Percentiles rank a stretch among this genome's conserved stretches.
Evolutionary conservation across 2,797 vertebrate genomes (phyloP).

Genomic region (Aplochiton taeniatus): DNA sequence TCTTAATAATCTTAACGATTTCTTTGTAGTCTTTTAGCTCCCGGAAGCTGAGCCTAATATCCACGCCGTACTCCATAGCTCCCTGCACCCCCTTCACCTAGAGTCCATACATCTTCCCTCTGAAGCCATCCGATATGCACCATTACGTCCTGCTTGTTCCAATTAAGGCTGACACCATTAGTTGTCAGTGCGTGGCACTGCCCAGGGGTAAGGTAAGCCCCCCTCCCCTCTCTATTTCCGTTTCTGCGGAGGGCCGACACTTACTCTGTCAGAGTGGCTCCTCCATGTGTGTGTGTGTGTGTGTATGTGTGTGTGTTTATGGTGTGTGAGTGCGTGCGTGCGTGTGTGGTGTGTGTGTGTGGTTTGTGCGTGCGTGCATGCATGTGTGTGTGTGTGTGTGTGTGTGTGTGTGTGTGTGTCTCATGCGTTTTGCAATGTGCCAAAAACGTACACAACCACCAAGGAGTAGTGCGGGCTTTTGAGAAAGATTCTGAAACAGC

Average conservation of each 20-base stretch:
- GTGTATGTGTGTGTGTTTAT: background rate
- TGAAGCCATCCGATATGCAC: conserved; percentile 77
- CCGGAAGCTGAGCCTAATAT: background rate
- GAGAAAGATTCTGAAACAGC: too few species aligned
- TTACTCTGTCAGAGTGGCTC: background rate
- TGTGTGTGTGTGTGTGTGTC: too few species aligned
- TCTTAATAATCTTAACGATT: too few species aligned
- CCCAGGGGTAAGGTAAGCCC: conserved; percentile 71
- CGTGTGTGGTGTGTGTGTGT: too few species aligned
- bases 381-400: too few species aligned
- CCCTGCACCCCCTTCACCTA: conserved; percentile 38
- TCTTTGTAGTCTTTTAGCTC: too few species aligned
- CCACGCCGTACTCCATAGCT: conserved; percentile 46
- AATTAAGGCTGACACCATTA: conserved; percentile 88
- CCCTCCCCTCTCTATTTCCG: conserved; percentile 1
- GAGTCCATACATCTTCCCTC: conserved; percentile 25
- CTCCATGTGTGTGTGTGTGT: background rate
- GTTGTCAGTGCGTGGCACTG: conserved; percentile 80
- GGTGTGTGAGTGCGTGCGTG: too few species aligned
- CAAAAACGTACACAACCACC: too few species aligned
- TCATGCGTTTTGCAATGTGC: too few species aligned
- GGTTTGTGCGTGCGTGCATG: background rate
- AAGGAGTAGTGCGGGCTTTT: too few species aligned
- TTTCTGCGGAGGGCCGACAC: background rate
- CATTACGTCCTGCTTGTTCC: conserved; percentile 87